phyloP scores from a whole-genome alignment of 2,797 vertebrate species.

The Otolemur crassicaudatus region DNA sequence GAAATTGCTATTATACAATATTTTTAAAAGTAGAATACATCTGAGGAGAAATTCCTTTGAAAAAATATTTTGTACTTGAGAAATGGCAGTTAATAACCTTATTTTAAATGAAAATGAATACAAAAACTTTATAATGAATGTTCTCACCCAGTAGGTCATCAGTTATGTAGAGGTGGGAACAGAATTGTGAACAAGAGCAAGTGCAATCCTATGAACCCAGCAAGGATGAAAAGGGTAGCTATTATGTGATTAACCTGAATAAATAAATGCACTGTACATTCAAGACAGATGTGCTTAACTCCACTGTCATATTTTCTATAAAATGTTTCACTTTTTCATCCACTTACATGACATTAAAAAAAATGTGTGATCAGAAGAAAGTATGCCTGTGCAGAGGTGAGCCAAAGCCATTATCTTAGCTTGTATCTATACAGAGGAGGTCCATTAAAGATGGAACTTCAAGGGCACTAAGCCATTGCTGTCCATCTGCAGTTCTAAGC shows the following conservation, averaged over 20 bases:
- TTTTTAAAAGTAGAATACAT: slow-evolving; percentile 7
- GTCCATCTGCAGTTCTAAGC: neutral
- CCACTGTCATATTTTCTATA: slow-evolving; percentile 35
- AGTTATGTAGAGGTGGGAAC: neutral
- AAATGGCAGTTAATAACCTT: neutral
- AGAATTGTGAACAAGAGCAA: neutral
- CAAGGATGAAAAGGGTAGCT: neutral
- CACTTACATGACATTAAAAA: slow-evolving; percentile 58
- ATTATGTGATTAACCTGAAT: neutral
- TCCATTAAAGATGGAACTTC: neutral
- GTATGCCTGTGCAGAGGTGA: slow-evolving; percentile 29
- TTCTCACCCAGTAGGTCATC: neutral
- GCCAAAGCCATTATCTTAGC: slow-evolving; percentile 62
- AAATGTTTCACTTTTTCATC: slow-evolving; percentile 57
- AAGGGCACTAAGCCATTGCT: slow-evolving; percentile 8
- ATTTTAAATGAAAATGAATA: slow-evolving; percentile 51
- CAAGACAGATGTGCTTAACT: slow-evolving; percentile 59
- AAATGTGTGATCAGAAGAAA: slow-evolving; percentile 50
- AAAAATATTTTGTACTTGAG: slow-evolving; percentile 27
- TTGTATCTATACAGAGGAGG: neutral
- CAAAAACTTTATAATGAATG: neutral
- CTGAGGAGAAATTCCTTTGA: slow-evolving; percentile 18
- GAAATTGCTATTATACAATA: neutral
- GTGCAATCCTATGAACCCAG: neutral
- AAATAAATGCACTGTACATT: neutral